These are phyloP conservation scores for Sturnira hondurensis DNA, from an alignment of 2,113 vertebrate species.

Conservation along the genomic window DNA sequence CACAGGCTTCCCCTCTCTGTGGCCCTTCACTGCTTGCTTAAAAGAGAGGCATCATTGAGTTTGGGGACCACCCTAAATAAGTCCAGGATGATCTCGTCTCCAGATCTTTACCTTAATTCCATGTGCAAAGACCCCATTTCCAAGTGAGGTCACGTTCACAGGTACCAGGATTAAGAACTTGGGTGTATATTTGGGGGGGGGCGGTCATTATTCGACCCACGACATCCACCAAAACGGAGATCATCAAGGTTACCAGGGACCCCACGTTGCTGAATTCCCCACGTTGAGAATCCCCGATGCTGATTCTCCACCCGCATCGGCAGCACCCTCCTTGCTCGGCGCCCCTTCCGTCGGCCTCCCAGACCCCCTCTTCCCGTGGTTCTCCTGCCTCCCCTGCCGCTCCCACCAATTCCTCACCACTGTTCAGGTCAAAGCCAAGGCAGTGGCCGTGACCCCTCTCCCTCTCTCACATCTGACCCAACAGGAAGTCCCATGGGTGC, in stretches of 20 bases:
- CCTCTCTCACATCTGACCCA: neutral
- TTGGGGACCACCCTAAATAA: neutral
- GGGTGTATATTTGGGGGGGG: neutral
- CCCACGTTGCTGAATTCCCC: neutral
- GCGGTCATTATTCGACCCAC: neutral
- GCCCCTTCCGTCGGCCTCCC: no score
- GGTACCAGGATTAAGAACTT: neutral
- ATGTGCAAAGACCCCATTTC: neutral
- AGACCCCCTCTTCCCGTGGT: rapidly evolving
- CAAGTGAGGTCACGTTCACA: neutral
- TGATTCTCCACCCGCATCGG: neutral
- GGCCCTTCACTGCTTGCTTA: neutral
- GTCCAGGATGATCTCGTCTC: neutral
- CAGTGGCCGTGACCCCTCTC: rapidly evolving
- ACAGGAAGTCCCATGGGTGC: neutral
- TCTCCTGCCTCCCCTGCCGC: no score
- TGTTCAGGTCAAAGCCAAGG: neutral
- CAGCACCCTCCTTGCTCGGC: neutral
- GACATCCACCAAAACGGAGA: neutral
- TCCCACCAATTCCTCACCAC: rapidly evolving
- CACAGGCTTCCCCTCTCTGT: neutral
- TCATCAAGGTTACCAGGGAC: rapidly evolving
- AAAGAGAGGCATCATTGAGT: neutral
- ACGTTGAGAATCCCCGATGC: no score
- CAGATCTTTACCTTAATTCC: neutral